Conservation (phyloP, 92 coral and sea anemone genomes). For the Palythoa grandiflora region DNA sequence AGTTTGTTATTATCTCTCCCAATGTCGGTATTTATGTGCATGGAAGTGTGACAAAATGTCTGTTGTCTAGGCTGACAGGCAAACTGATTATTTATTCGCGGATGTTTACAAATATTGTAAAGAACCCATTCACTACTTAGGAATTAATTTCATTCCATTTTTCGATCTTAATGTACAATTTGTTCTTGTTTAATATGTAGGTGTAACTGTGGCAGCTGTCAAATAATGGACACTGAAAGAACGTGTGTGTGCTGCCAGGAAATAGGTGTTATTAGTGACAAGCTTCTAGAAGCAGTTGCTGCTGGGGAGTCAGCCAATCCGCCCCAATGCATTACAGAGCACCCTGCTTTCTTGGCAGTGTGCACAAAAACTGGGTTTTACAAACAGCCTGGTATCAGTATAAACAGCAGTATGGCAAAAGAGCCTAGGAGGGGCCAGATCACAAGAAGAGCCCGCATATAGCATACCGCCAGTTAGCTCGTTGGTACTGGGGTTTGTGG, state of each 20-base stretch:
- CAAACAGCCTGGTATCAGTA: constrained; percentile 48
- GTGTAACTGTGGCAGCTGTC: too few species aligned
- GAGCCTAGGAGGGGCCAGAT: background rate
- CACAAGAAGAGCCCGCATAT: constrained; percentile 8
- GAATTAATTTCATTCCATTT: background rate
- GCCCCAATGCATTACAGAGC: constrained; percentile 44
- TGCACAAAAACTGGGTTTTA: constrained; percentile 45
- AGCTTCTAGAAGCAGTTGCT: constrained; percentile 36
- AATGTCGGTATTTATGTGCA: too few species aligned
- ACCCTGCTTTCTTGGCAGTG: constrained; percentile 49
- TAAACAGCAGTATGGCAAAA: constrained; percentile 23
- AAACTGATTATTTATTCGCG: too few species aligned
- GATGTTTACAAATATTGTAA: too few species aligned
- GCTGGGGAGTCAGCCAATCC: constrained; percentile 25
- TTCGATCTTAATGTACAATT: too few species aligned
- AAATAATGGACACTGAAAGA: too few species aligned
- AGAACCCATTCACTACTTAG: too few species aligned
- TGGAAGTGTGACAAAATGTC: too few species aligned
- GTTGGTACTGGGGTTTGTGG: constrained; percentile 20
- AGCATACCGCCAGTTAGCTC: background rate
- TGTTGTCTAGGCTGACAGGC: too few species aligned
- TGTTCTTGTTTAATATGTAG: too few species aligned
- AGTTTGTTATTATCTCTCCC: too few species aligned
- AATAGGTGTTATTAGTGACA: background rate
- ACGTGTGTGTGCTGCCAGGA: too few species aligned